Conservation (phyloP, 1,140 invertebrate genomes). For the Cepaea nemoralis region DNA sequence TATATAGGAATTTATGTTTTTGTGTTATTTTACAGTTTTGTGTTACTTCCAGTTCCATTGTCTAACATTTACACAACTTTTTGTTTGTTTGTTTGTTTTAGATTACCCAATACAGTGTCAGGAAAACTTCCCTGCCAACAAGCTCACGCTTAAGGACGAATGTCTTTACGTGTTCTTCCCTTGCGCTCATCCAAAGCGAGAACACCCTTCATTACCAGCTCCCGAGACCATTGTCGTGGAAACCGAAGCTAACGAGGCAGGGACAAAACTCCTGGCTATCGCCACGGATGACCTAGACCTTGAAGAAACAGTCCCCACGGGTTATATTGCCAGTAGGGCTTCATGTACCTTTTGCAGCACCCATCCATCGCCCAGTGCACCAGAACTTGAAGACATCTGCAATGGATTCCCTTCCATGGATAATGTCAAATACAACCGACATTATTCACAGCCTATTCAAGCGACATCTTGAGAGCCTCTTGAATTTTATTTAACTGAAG, state of each 20-base stretch:
- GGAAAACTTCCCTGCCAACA: background rate
- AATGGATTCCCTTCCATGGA: slow-evolving; percentile 13
- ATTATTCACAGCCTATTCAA: slow-evolving; percentile 49
- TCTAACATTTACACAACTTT: background rate
- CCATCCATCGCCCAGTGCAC: slow-evolving; percentile 51
- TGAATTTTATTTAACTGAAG: no score
- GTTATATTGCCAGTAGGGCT: background rate
- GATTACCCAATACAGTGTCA: slow-evolving; percentile 22
- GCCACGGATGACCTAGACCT: slow-evolving; percentile 45
- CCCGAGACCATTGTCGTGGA: slow-evolving; percentile 34
- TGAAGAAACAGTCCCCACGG: background rate
- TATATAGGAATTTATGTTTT: no score
- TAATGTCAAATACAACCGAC: slow-evolving; percentile 37
- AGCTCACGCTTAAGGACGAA: slow-evolving; percentile 33
- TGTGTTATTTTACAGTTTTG: no score
- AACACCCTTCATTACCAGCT: slow-evolving; percentile 29
- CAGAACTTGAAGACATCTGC: slow-evolving; percentile 32
- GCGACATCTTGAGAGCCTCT: slow-evolving; percentile 43
- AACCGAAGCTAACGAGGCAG: slow-evolving; percentile 45
- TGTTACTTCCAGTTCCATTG: no score
- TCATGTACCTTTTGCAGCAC: slow-evolving; percentile 41
- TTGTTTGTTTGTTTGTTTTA: slow-evolving; percentile 17
- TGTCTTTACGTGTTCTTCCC: slow-evolving; percentile 39
- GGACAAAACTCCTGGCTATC: slow-evolving; percentile 46
- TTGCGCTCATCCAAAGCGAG: slow-evolving; percentile 1